phyloP scores from a whole-genome alignment of 1,140 invertebrate species.

The Antheraea pernyi region DNA sequence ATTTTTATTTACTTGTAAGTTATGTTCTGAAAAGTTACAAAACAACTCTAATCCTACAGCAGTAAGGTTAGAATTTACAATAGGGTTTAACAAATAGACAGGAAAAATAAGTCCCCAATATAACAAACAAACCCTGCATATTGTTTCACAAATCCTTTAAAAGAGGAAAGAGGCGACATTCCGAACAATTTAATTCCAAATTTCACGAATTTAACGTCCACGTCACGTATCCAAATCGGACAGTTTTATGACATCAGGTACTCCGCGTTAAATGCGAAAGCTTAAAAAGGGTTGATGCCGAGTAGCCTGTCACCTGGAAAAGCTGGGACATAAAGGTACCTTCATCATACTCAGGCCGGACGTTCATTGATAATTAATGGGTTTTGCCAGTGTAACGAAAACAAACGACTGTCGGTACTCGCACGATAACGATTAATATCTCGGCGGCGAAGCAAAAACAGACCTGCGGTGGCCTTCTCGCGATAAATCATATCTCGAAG shows the following conservation, averaged over 20 bases:
- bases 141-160: not conserved
- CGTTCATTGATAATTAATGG: slow-evolving; percentile 79
- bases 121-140: not conserved
- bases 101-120: too few relatives aligned
- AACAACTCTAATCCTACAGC: too few relatives aligned
- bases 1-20: too few relatives aligned
- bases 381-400: slow-evolving; percentile 74
- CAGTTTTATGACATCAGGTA: slow-evolving; percentile 77
- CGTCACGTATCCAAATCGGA: slow-evolving; percentile 68
- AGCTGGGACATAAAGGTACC: slow-evolving; percentile 66
- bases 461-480: slow-evolving; percentile 65
- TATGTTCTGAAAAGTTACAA: too few relatives aligned
- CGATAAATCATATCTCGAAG: slow-evolving; percentile 76
- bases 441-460: slow-evolving; percentile 70
- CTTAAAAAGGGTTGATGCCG: slow-evolving; percentile 77
- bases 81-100: too few relatives aligned
- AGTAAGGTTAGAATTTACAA: too few relatives aligned
- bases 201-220: slow-evolving; percentile 62
- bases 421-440: slow-evolving; percentile 77
- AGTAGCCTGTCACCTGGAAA: slow-evolving; percentile 73
- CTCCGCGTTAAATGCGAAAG: slow-evolving; percentile 69
- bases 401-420: slow-evolving; percentile 70
- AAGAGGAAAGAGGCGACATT: slow-evolving; percentile 38
- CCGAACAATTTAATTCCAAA: slow-evolving; percentile 68
- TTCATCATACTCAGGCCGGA: slow-evolving; percentile 70